These are phyloP conservation scores for Spatulosminthurus flaviceps DNA, from an alignment of 2,888 invertebrate genomes.

Conservation along the genomic window DNA sequence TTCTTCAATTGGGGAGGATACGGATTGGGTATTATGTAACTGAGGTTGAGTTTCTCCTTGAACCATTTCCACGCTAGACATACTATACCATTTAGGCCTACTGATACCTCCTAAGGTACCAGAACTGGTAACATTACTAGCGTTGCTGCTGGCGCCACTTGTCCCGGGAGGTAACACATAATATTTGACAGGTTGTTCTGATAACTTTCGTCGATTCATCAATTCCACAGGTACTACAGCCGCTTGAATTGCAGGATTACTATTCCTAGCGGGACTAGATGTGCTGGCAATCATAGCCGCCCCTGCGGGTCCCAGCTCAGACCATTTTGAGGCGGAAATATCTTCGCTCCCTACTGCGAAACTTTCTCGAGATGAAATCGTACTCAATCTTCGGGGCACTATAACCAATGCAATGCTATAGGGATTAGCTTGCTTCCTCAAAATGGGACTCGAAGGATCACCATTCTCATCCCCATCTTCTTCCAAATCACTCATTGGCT, in stretches of 20 bases:
- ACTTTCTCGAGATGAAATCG: slow-evolving; percentile 52
- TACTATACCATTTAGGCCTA: slow-evolving; percentile 59
- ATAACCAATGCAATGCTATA: slow-evolving; percentile 61
- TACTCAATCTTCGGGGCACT: slow-evolving; percentile 61
- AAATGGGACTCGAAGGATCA: slow-evolving; percentile 62
- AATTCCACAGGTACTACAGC: slow-evolving; percentile 35
- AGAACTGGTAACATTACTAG: no score
- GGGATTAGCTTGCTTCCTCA: slow-evolving; percentile 56
- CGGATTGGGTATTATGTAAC: slow-evolving; percentile 41
- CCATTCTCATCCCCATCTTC: slow-evolving; percentile 69
- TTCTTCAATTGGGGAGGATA: slow-evolving; percentile 35
- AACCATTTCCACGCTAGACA: slow-evolving; percentile 56
- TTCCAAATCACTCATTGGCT: slow-evolving; percentile 75
- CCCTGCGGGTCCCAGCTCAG: slow-evolving; percentile 20
- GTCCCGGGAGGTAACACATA: slow-evolving; percentile 55
- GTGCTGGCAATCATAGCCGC: slow-evolving; percentile 27
- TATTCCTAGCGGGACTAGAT: slow-evolving; percentile 43
- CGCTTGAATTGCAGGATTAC: neutral
- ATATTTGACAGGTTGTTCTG: slow-evolving; percentile 61
- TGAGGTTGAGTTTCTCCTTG: slow-evolving; percentile 48
- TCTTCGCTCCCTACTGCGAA: slow-evolving; percentile 45
- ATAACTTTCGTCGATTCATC: slow-evolving; percentile 59
- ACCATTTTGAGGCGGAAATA: neutral
- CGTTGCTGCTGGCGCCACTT: no score
- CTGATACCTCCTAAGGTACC: no score